A percentile compares a stretch with the other conserved stretches of the same genome.
These are phyloP conservation scores for Gonioctena quinquepunctata DNA, from an alignment of 1,140 invertebrate species.

Conservation along the genomic window DNA sequence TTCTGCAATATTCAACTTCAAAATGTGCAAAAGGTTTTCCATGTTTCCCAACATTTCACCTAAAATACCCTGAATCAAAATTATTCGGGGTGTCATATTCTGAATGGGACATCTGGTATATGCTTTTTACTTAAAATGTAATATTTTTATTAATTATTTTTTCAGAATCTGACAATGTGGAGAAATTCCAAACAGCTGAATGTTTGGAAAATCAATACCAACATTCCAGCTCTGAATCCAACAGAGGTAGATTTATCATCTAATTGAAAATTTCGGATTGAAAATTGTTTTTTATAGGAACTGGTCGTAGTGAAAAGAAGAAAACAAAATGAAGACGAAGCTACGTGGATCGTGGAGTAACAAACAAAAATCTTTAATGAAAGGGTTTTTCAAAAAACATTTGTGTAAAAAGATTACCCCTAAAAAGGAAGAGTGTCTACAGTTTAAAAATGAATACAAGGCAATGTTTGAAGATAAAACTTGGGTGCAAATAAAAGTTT, in stretches of 20 bases:
- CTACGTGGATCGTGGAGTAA: conserved; percentile 3
- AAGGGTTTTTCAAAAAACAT: conserved; percentile 1
- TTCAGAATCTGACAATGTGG: not conserved
- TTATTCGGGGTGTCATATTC: too few species aligned
- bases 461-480: not conserved
- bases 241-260: not conserved
- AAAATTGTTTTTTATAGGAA: not conserved
- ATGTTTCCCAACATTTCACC: not conserved
- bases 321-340: not conserved
- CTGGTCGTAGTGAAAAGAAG: not conserved
- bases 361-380: conserved; percentile 9
- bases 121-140: too few species aligned
- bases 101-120: too few species aligned
- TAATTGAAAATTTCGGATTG: not conserved
- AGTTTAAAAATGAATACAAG: conserved; percentile 6
- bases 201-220: too few species aligned
- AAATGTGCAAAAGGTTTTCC: too few species aligned
- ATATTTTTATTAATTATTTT: not conserved
- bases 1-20: too few species aligned
- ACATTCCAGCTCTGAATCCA: not conserved
- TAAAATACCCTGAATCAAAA: too few species aligned
- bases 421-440: not conserved
- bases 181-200: not conserved
- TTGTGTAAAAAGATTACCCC: not conserved
- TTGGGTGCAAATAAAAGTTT: conserved; percentile 10